phyloP scores from a whole-genome alignment of 1,140 invertebrate species.

The Trichoplusia ni region DNA sequence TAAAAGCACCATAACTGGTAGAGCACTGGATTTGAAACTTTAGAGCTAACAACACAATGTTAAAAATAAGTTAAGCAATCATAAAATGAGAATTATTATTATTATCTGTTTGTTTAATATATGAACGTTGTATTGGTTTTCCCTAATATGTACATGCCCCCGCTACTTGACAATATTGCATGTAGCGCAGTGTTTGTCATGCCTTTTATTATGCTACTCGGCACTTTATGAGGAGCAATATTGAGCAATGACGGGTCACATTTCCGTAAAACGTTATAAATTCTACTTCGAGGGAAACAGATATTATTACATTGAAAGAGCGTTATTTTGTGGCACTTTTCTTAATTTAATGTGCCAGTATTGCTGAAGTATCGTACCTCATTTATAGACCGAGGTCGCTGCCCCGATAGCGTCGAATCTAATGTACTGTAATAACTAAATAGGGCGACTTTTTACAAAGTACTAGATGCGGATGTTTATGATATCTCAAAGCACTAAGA shows the following conservation, averaged over 20 bases:
- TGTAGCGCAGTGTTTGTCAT: conserved; percentile 29
- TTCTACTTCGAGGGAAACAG: neutral
- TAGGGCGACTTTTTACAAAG: no score
- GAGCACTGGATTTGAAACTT: no score
- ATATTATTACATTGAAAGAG: conserved; percentile 20
- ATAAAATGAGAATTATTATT: no score
- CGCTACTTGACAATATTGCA: conserved; percentile 26
- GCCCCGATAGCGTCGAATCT: no score
- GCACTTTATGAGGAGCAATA: conserved; percentile 32
- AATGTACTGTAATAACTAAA: no score
- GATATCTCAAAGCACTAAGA: no score
- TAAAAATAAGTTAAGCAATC: no score
- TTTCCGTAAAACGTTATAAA: conserved; percentile 17
- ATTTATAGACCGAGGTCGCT: conserved; percentile 24
- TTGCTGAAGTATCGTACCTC: conserved; percentile 9
- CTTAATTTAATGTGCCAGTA: conserved; percentile 24
- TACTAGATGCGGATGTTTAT: no score
- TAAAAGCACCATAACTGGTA: no score
- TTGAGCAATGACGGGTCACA: conserved; percentile 33
- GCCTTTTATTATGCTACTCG: conserved; percentile 30
- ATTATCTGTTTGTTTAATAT: no score
- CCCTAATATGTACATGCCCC: conserved; percentile 2
- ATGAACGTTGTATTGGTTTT: neutral
- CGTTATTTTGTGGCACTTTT: conserved; percentile 13
- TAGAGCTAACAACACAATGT: no score